Evolutionary conservation across 2,888 invertebrate species (phyloP).

Genomic region (Galerucella calmariensis): DNA sequence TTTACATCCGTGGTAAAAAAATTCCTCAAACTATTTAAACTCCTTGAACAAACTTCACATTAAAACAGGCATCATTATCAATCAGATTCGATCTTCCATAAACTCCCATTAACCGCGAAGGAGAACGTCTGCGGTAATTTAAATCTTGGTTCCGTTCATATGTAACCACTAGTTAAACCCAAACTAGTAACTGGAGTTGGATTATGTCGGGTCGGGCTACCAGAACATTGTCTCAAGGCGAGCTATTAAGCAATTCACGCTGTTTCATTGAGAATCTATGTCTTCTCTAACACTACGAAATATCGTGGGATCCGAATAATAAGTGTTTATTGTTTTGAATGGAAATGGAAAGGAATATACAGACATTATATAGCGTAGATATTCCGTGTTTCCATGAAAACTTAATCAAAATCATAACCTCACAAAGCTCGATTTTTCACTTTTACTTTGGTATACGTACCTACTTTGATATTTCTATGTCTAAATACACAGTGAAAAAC

Average conservation of each 20-base stretch:
- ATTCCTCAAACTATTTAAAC: constrained; percentile 26
- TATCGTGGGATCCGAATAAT: background rate
- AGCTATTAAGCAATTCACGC: constrained; percentile 16
- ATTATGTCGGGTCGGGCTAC: background rate
- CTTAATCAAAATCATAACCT: no score
- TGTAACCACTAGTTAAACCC: constrained; percentile 35
- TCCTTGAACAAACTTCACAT: constrained; percentile 32
- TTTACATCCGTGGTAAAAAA: constrained; percentile 1
- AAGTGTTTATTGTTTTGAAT: background rate
- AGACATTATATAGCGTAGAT: no score
- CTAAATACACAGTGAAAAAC: no score
- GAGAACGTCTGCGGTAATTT: constrained; percentile 41
- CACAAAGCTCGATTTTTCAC: no score
- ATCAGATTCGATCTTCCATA: constrained; percentile 36
- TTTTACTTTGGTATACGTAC: no score
- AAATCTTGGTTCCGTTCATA: constrained; percentile 36
- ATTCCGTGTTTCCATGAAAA: no score
- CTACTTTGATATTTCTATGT: no score
- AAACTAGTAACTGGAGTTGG: constrained; percentile 31
- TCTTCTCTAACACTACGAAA: background rate
- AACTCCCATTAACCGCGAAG: constrained; percentile 37
- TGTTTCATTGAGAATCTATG: background rate
- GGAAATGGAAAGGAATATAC: background rate
- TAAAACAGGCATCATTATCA: constrained; percentile 36
- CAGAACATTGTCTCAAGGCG: constrained; percentile 7